Evolutionary conservation across 92 coral and sea anemone species (phyloP), one percentile per base, ranked within the genome.

Genomic region (Zoanthus sansibaricus): DNA sequence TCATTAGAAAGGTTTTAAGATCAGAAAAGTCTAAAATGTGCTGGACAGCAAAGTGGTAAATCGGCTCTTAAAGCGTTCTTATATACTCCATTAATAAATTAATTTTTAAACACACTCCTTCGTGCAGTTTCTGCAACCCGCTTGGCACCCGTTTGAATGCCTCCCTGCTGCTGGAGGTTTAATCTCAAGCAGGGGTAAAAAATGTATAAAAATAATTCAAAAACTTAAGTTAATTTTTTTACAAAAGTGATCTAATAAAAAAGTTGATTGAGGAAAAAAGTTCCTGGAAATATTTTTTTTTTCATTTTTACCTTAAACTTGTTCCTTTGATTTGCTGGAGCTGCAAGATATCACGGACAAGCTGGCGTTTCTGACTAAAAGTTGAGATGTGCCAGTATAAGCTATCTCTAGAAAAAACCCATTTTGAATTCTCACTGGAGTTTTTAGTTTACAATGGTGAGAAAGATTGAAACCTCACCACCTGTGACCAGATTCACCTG

Each of bases 401-500:
- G 33, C 84, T 77, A 68, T 73, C 32, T 49, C 82, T 52, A 51
- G 85, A 71, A 61, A 25, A 58, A 82, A 75, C 71, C 76, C 91
- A 87, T 87, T 88, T 91, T 88, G 74, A 71, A 72, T 44, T 70
- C 74, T 72, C 52, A 47, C 48, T 66, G 66, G 78, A 85, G 77
- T 86, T 73, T 48, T 69, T 16, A 12, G 31, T 31, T 18, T 49
- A 95, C 98, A 95, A 95, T 95, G 93, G 80, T 95, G 98, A 64
- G 98, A 95, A 95, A 76, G 76, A 77, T 64, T 72, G 15, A 49
- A 75, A 55, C 21, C 71, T 16, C 44, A 11, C 94, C 98, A 95
- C 88, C 88, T 95, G 98, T 45, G 93, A 83, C 88, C 76, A 92
- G 70, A 32, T 89, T 76, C 98, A 95, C 95, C 98, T 95, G 98